Evolutionary conservation across 2,797 vertebrate genomes (phyloP).

Genomic region (Spinibarbus caldwelli): DNA sequence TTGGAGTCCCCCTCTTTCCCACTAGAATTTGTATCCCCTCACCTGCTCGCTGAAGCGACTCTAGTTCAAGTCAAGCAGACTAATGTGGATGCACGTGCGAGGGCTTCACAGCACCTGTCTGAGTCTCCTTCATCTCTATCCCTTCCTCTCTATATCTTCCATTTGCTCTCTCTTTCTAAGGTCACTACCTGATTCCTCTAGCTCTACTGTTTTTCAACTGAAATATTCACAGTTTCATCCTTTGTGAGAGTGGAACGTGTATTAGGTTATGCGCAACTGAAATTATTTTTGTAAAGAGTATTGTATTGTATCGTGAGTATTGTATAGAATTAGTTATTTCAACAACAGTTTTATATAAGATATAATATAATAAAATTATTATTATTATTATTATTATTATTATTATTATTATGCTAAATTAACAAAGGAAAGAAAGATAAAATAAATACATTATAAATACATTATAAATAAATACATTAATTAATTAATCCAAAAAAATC

Average conservation of each 20-base stretch:
- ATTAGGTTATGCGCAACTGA: conserved; percentile 1
- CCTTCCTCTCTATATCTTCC: not conserved
- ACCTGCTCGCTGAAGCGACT: conserved; percentile 94
- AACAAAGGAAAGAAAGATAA: too few species aligned
- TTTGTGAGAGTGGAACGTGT: conserved; percentile 23
- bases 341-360: too few species aligned
- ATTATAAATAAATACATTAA: too few species aligned
- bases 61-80: conserved; percentile 88
- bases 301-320: too few species aligned
- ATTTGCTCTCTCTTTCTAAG: not conserved
- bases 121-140: not conserved
- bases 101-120: conserved; percentile 89
- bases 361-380: too few species aligned
- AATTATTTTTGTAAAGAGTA: too few species aligned
- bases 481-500: too few species aligned
- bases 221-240: not conserved
- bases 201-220: not conserved
- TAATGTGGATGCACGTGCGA: conserved; percentile 91
- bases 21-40: conserved; percentile 83
- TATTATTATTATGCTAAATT: too few species aligned
- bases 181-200: not conserved
- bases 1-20: conserved; percentile 57
- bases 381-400: too few species aligned
- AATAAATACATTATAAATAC: too few species aligned
- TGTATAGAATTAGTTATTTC: too few species aligned